Base-by-base conservation (phyloP, 2,797 vertebrate genomes). In the Rhyacichthys aspro region DNA sequence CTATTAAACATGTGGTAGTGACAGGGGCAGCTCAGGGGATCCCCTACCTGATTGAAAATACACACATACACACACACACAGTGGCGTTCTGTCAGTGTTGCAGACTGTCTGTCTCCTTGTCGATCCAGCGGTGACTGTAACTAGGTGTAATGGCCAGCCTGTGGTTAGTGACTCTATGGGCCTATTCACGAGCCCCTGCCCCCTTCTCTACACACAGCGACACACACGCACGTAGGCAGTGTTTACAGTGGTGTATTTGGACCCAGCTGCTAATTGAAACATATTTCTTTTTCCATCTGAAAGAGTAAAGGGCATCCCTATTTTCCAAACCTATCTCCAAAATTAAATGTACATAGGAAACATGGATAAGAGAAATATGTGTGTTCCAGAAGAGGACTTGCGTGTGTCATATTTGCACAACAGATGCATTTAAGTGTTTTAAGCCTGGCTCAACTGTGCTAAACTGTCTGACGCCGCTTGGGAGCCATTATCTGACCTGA, bases 31-130 rank as follows among this genome's bases (percentile, higher is more conserved):
- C 81, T 76, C 77, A 79, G 77, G 89, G 87, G 83, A 86, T 88
- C 88, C 89, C 89, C 83, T 55, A 74, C 81, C 67, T 74, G 70
- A 83, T 70, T 74, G 43, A 74, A 74, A 28, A 76, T 71, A 55
- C 68, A 56, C 52, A 50, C 61, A 55, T 64, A 41, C 69, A 74
- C 68, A 62, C 57, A 47, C 46, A 57, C 67, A 90, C 80, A 89
- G 82, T 85, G 66, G 78, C 46, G 81, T 83, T 74, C 80, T 90
- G 82, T 89, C 83, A 86, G 84, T 76, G 75, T 78, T 68, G 86
- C 82, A 91, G 90, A 91, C 90, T 90, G 82, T 85, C 86, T 88
- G 90, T 91, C 91, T 91, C 91, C 89, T 84, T 63, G 88, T 81
- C 86, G 75, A 89, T 88, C 86, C 81, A 77, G 82, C 28, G 78